Percentiles rank a stretch among this genome's conserved stretches.
Conservation (phyloP, 1,140 invertebrate genomes). For the Lamellibrachia luymesi region DNA sequence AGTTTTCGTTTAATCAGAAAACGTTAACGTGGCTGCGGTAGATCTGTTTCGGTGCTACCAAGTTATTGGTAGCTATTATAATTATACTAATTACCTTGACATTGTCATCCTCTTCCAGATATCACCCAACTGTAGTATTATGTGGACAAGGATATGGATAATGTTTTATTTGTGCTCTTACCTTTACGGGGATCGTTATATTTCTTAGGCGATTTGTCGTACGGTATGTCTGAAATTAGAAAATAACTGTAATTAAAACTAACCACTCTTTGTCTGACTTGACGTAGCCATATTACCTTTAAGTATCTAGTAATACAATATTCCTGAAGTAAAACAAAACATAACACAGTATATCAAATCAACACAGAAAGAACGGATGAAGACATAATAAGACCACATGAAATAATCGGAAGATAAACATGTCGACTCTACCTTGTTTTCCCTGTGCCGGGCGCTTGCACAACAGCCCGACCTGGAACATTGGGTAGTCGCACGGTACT, state of each 20-base stretch:
- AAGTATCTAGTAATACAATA: neutral
- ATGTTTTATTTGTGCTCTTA: neutral
- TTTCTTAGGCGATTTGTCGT: neutral
- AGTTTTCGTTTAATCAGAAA: no score
- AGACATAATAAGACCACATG: neutral
- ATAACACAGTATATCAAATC: neutral
- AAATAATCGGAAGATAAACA: neutral
- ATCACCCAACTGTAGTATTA: neutral
- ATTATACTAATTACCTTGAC: no score
- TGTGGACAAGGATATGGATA: neutral
- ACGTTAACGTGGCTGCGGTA: no score
- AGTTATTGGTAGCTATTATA: no score
- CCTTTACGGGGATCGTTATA: neutral
- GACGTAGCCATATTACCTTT: no score
- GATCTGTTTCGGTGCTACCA: no score
- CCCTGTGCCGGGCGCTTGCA: constrained; percentile 16
- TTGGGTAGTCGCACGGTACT: constrained; percentile 19
- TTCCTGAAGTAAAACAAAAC: neutral
- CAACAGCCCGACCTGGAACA: constrained; percentile 6
- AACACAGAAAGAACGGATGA: neutral
- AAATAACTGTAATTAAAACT: neutral
- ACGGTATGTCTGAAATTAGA: neutral
- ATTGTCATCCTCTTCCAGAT: no score
- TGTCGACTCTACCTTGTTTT: neutral
- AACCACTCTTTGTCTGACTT: neutral